A percentile compares a stretch with the other conserved stretches of the same genome.
Conservation (phyloP, 2,888 invertebrate genomes). For the Chrysodeixis includens region DNA sequence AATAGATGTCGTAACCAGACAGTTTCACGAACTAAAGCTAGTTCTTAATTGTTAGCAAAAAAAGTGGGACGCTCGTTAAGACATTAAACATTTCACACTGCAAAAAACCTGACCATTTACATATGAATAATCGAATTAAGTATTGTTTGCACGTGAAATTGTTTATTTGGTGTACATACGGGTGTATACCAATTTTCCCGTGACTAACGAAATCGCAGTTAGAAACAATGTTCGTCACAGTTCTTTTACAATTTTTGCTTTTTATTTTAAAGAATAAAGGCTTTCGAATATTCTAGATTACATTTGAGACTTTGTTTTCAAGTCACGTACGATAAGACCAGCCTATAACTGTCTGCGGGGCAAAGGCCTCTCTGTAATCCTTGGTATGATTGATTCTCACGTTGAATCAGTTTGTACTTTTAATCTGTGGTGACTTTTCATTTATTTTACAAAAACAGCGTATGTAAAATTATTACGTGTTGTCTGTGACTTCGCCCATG, state of each 20-base stretch:
- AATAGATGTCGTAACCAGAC: no score
- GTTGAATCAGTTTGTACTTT: no score
- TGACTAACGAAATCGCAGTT: not conserved
- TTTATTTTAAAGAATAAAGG: not conserved
- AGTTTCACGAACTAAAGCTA: no score
- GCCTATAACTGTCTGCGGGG: no score
- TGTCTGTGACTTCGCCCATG: no score
- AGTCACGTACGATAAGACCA: no score
- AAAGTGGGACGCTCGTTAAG: not conserved
- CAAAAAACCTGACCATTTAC: conserved; percentile 10
- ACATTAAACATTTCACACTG: conserved; percentile 41
- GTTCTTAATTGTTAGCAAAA: not conserved
- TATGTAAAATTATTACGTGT: no score
- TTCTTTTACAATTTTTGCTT: not conserved
- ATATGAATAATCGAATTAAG: conserved; percentile 41
- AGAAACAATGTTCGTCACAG: not conserved
- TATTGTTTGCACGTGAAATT: conserved; percentile 42
- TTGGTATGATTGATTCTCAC: no score
- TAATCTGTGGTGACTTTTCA: no score
- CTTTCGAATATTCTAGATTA: not conserved
- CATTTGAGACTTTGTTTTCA: not conserved
- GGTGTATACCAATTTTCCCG: not conserved
- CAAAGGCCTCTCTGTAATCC: no score
- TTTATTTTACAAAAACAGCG: no score
- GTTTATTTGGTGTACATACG: conserved; percentile 10